Evolutionary conservation across 2,888 invertebrate genomes (phyloP).

Genomic region (Drosophila kambysellisi): DNA sequence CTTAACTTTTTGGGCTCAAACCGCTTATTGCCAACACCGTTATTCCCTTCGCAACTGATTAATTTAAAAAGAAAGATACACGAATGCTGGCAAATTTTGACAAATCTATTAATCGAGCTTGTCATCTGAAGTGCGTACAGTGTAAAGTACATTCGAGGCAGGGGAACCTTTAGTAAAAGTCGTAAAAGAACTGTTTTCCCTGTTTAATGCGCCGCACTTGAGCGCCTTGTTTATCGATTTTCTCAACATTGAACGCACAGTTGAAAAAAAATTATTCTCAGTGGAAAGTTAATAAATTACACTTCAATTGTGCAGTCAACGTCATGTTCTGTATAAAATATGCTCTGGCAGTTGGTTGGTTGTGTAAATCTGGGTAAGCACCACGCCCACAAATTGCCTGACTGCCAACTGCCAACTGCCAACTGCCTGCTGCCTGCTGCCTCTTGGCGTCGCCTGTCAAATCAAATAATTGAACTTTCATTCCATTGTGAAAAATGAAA

Average conservation of each 20-base stretch:
- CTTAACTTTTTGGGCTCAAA: no score
- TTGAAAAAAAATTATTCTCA: slow-evolving; percentile 5
- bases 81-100: neutral
- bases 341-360: slow-evolving; percentile 38
- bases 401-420: slow-evolving; percentile 14
- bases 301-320: slow-evolving; percentile 66
- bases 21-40: neutral
- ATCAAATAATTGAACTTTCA: slow-evolving; percentile 79
- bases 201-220: slow-evolving; percentile 9
- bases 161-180: neutral
- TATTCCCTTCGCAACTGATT: neutral
- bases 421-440: neutral
- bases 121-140: neutral
- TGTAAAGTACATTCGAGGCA: slow-evolving; percentile 4
- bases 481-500: slow-evolving; percentile 71
- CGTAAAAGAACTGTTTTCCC: neutral
- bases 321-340: slow-evolving; percentile 61
- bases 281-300: slow-evolving; percentile 66
- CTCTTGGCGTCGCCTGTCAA: slow-evolving; percentile 65
- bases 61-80: neutral
- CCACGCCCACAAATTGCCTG: slow-evolving; percentile 17
- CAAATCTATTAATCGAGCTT: slow-evolving; percentile 5
- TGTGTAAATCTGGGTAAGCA: slow-evolving; percentile 45
- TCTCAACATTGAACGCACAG: slow-evolving; percentile 4
- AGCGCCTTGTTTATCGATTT: slow-evolving; percentile 36